Percentiles rank a stretch among this genome's conserved stretches.
phyloP scores from a whole-genome alignment of 1,140 invertebrate species.

The Eupristina koningsbergeri region DNA sequence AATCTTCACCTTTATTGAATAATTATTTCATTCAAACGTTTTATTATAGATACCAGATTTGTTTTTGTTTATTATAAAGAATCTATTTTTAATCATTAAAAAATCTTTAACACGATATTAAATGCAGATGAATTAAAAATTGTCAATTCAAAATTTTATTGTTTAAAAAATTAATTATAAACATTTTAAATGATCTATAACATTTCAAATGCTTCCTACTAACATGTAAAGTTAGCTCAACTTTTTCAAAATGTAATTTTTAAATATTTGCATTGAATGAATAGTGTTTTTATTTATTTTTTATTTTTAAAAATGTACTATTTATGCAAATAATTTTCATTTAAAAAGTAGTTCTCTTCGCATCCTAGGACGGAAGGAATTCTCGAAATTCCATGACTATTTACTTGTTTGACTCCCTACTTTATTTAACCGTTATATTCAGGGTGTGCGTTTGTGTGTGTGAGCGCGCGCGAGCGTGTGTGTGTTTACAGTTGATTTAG shows the following conservation, averaged over 20 bases:
- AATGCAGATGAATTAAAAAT: not conserved
- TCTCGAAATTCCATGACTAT: not conserved
- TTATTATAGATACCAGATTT: not conserved
- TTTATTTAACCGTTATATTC: conserved; percentile 25
- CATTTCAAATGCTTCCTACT: not conserved
- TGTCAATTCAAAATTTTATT: not conserved
- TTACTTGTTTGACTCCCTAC: conserved; percentile 17
- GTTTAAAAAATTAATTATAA: not conserved
- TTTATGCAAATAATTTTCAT: not conserved
- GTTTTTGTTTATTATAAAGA: not conserved
- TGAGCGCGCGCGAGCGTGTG: not conserved
- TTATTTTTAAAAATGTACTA: not conserved
- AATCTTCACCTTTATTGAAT: not conserved
- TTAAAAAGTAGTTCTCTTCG: not conserved
- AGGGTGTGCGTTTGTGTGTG: no score
- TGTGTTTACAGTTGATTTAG: not conserved
- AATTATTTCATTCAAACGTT: not conserved
- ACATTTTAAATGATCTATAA: not conserved
- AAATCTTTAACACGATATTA: not conserved
- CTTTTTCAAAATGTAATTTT: no score
- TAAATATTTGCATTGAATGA: no score
- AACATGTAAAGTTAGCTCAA: no score
- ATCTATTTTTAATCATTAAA: not conserved
- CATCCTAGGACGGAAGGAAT: not conserved
- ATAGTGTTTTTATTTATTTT: no score